These are phyloP conservation scores for Etheostoma nigrum DNA, from an alignment of 2,797 vertebrate species.

Conservation along the genomic window DNA sequence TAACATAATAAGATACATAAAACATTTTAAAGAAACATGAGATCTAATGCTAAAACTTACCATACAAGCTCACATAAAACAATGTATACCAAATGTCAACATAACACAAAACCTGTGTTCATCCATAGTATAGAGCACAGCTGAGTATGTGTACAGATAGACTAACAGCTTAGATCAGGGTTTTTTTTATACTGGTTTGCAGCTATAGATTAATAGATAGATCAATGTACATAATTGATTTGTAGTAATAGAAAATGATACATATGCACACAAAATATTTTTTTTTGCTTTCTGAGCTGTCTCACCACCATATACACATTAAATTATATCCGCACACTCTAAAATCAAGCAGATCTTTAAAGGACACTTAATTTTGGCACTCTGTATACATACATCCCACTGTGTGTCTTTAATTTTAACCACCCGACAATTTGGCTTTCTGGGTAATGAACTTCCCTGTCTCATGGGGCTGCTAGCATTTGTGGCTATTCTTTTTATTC, in stretches of 20 bases:
- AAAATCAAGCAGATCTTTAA: background rate
- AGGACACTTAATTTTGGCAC: background rate
- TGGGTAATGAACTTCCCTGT: background rate
- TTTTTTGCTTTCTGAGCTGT: background rate
- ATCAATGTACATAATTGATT: background rate
- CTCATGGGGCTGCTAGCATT: background rate
- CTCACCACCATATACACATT: background rate
- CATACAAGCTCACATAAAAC: background rate
- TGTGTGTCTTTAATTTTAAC: background rate
- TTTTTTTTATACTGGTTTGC: background rate
- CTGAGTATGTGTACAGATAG: background rate
- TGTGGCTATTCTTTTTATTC: background rate
- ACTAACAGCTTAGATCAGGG: background rate
- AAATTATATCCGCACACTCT: background rate
- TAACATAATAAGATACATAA: background rate
- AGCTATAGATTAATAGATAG: too few species aligned
- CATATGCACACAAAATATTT: background rate
- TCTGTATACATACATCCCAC: background rate
- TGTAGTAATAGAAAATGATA: background rate
- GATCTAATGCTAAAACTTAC: background rate
- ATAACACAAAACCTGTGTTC: background rate
- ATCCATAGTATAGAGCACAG: background rate
- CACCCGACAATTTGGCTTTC: background rate
- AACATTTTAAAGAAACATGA: background rate
- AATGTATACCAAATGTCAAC: background rate